phyloP scores from a whole-genome alignment of 2,888 invertebrate genomes.

The Drosophila quinaria region DNA sequence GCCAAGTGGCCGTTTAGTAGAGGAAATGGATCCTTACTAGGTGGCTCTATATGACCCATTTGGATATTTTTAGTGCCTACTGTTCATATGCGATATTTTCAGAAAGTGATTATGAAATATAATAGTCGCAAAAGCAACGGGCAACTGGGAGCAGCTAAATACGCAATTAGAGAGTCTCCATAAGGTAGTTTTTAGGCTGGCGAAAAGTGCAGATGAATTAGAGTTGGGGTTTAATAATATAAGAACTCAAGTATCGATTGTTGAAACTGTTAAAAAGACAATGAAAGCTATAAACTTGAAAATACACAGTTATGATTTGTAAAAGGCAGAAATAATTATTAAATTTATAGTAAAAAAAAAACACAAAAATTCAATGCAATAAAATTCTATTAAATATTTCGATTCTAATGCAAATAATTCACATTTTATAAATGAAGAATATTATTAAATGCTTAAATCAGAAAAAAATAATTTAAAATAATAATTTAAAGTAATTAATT shows the following conservation, averaged over 20 bases:
- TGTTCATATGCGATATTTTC: constrained; percentile 56
- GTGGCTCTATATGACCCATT: constrained; percentile 19
- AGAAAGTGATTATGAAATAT: constrained; percentile 53
- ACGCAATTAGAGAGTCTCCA: constrained; percentile 44
- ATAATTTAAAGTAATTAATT: no score
- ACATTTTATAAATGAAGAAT: no score
- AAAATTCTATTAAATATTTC: no score
- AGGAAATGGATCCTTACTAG: constrained; percentile 33
- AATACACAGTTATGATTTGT: neutral
- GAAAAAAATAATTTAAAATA: no score
- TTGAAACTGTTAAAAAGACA: neutral
- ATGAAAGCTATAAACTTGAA: neutral
- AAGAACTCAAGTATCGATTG: neutral
- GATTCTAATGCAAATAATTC: no score
- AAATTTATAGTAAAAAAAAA: neutral
- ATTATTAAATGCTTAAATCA: no score
- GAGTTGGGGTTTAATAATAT: neutral
- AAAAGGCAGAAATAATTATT: neutral
- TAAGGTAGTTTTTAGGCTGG: neutral
- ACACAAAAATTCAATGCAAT: no score
- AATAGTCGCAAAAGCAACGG: constrained; percentile 35
- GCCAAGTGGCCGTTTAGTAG: constrained; percentile 41
- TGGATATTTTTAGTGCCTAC: constrained; percentile 49
- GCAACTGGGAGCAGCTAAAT: constrained; percentile 23
- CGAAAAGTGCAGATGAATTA: neutral